These are phyloP conservation scores for Fundulus diaphanus DNA, from an alignment of 2,797 vertebrate genomes.

Conservation along the genomic window DNA sequence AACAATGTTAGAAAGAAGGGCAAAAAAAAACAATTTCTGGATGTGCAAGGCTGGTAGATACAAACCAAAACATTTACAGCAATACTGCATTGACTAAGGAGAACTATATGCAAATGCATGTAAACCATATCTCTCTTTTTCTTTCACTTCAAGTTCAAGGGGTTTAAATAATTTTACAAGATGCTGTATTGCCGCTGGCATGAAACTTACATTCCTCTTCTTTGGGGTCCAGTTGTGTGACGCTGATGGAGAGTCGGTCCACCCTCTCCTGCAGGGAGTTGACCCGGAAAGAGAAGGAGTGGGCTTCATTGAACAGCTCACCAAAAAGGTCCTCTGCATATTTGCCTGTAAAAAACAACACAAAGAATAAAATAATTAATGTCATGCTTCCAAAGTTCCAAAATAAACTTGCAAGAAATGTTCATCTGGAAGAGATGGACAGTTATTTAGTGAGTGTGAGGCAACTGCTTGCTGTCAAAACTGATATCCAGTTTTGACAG, in stretches of 20 bases:
- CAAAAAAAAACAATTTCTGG: too few relatives aligned
- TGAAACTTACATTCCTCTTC: slow-evolving; percentile 94
- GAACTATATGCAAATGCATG: not conserved
- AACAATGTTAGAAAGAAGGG: not conserved
- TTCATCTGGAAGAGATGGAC: slow-evolving; percentile 3
- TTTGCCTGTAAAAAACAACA: slow-evolving; percentile 89
- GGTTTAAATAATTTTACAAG: not conserved
- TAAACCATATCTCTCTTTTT: not conserved
- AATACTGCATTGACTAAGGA: not conserved
- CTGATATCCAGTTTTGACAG: not conserved
- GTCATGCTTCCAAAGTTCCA: not conserved
- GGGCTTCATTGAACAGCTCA: slow-evolving; percentile 98
- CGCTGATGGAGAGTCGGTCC: slow-evolving; percentile 96
- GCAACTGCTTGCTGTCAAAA: not conserved
- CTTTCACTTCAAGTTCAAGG: not conserved
- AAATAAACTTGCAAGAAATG: not conserved
- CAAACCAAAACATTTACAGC: not conserved
- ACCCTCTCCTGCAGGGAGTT: slow-evolving; percentile 98
- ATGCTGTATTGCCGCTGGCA: not conserved
- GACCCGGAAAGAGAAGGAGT: slow-evolving; percentile 97
- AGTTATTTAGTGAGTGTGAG: not conserved
- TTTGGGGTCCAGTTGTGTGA: slow-evolving; percentile 98
- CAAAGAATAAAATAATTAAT: not conserved
- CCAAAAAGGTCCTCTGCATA: slow-evolving; percentile 99
- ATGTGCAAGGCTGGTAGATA: not conserved